Conservation (phyloP, 2,797 vertebrate genomes). For the Pelochelys cantorii region DNA sequence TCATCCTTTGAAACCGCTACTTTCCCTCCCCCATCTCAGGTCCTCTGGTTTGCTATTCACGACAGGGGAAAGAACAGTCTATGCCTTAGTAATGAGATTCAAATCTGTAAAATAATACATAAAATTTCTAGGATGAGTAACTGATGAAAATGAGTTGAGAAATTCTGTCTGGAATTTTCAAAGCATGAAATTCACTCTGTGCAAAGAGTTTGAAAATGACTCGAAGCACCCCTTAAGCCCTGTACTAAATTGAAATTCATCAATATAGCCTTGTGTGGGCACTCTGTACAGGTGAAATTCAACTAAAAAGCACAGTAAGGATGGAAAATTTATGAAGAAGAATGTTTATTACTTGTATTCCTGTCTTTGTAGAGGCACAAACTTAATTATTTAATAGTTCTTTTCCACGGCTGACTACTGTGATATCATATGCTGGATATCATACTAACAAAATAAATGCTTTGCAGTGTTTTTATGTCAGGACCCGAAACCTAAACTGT, state of each 20-base stretch:
- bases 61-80: not conserved
- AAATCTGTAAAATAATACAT: not conserved
- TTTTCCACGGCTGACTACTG: constrained; percentile 27
- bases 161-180: not conserved
- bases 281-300: not conserved
- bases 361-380: constrained; percentile 25
- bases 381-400: constrained; percentile 21
- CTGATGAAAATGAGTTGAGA: not conserved
- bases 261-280: not conserved
- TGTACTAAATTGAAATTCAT: constrained; percentile 19
- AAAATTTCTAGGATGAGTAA: not conserved
- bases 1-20: not conserved
- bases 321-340: not conserved
- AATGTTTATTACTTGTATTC: not conserved
- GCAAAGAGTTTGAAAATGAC: constrained; percentile 25
- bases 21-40: not conserved
- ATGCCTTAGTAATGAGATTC: not conserved
- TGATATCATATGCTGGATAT: not conserved
- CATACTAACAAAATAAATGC: constrained; percentile 20
- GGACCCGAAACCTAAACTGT: constrained; percentile 23
- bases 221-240: constrained; percentile 14
- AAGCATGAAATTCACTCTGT: not conserved
- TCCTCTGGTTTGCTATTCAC: not conserved
- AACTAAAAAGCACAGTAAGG: constrained; percentile 14
- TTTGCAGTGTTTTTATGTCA: constrained; percentile 15